A percentile compares a stretch with the other conserved stretches of the same genome.
Conservation (phyloP, 2,797 vertebrate species). For the Linurgus olivaceus region DNA sequence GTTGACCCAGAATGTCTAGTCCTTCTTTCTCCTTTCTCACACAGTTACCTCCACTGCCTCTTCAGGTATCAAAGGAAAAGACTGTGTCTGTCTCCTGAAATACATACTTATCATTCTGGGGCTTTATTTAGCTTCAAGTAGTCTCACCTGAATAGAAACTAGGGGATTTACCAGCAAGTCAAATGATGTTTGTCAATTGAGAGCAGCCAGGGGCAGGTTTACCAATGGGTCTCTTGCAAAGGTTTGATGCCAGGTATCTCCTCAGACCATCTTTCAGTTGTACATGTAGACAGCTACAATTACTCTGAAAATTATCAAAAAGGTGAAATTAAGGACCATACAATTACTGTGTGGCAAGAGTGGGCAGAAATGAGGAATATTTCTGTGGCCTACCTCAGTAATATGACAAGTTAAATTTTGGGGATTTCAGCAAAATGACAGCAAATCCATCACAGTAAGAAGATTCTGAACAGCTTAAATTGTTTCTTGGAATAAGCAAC, state of each 20-base stretch:
- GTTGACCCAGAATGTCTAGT: not conserved
- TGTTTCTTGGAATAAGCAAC: not conserved
- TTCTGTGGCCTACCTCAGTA: not conserved
- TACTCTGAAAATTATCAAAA: not conserved
- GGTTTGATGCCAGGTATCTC: not conserved
- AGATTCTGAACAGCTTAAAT: not conserved
- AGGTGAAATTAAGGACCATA: not conserved
- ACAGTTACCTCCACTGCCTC: not conserved
- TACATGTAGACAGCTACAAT: not conserved
- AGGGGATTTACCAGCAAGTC: not conserved
- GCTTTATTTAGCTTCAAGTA: not conserved
- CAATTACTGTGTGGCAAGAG: not conserved
- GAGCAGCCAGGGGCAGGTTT: not conserved
- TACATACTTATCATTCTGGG: not conserved
- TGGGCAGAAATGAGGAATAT: not conserved
- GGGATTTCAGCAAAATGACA: not conserved
- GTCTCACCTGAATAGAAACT: not conserved
- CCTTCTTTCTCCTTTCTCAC: not conserved
- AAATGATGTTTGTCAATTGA: not conserved
- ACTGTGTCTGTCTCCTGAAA: not conserved
- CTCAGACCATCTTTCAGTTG: not conserved
- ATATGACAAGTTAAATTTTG: not conserved
- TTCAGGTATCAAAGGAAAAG: not conserved
- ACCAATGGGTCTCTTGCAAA: not conserved
- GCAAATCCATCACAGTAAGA: not conserved